Evolutionary conservation across 1,140 invertebrate genomes (phyloP).

Genomic region (Himalopsyche phryganea): DNA sequence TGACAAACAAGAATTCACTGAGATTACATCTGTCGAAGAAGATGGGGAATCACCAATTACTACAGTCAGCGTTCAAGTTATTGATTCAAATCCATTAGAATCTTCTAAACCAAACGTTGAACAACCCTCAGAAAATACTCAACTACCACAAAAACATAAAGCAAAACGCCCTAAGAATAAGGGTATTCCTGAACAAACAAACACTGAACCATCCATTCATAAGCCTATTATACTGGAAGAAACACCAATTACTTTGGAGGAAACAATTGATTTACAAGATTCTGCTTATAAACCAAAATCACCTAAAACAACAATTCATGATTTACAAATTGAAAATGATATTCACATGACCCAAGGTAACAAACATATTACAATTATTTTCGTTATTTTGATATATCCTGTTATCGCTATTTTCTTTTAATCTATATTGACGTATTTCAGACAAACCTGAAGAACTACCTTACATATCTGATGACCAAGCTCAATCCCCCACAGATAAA

Average conservation of each 20-base stretch:
- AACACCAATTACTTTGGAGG: conserved; percentile 13
- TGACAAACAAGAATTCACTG: conserved; percentile 27
- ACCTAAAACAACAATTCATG: no score
- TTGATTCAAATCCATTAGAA: conserved; percentile 20
- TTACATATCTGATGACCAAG: not conserved
- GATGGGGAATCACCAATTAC: conserved; percentile 28
- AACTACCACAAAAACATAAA: conserved; percentile 10
- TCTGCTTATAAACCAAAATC: no score
- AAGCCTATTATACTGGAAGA: conserved; percentile 18
- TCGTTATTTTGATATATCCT: conserved; percentile 25
- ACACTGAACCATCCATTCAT: conserved; percentile 6
- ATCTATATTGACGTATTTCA: conserved; percentile 11
- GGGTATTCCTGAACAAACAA: conserved; percentile 6
- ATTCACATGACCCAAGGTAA: conserved; percentile 40
- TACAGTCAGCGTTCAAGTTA: conserved; percentile 32
- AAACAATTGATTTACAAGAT: conserved; percentile 15
- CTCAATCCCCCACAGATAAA: conserved; percentile 3
- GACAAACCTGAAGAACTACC: conserved; percentile 26
- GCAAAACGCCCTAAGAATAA: conserved; percentile 14
- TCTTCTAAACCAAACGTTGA: conserved; percentile 23
- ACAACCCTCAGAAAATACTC: not conserved
- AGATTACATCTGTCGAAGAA: conserved; percentile 37
- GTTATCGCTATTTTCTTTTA: no score
- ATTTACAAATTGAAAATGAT: conserved; percentile 36
- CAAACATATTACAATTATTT: conserved; percentile 36